phyloP scores from a whole-genome alignment of 2,113 vertebrate genomes.

The Cheilinus undulatus region DNA sequence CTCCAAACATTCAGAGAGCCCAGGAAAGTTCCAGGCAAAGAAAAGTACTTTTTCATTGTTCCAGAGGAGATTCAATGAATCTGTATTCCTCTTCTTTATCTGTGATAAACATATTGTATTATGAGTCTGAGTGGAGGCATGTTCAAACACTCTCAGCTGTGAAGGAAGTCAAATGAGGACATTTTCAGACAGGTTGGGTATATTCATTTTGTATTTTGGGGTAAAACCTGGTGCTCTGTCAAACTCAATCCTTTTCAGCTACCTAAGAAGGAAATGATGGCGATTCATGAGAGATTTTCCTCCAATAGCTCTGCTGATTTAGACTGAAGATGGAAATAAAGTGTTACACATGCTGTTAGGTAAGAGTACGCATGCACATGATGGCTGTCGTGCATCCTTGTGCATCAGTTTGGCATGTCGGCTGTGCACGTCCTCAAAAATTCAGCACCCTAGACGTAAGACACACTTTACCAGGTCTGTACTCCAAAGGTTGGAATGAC shows the following conservation, averaged over 20 bases:
- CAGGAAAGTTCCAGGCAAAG: slow-evolving; percentile 16
- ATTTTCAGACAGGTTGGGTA: neutral
- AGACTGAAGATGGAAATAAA: too few species aligned
- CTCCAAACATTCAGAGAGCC: slow-evolving; percentile 29
- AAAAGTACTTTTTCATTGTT: slow-evolving; percentile 48
- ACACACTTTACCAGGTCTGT: too few species aligned
- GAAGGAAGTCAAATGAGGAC: slow-evolving; percentile 15
- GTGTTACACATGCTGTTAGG: too few species aligned
- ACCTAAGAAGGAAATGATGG: too few species aligned
- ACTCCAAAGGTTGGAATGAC: too few species aligned
- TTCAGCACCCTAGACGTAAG: too few species aligned
- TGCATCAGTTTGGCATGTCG: too few species aligned
- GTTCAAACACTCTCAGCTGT: slow-evolving; percentile 9
- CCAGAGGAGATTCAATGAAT: slow-evolving; percentile 34
- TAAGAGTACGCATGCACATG: too few species aligned
- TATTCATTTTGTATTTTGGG: neutral
- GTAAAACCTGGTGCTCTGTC: neutral
- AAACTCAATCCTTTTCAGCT: neutral
- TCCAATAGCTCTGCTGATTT: too few species aligned
- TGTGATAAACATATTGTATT: slow-evolving; percentile 59
- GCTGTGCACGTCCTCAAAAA: too few species aligned
- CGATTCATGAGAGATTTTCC: too few species aligned
- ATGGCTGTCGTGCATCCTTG: too few species aligned
- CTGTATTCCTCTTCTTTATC: slow-evolving; percentile 47
- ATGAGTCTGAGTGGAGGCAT: slow-evolving; percentile 28